A percentile compares a stretch with the other conserved stretches of the same genome.
phyloP scores from a whole-genome alignment of 1,140 invertebrate genomes.

The Littorina saxatilis region DNA sequence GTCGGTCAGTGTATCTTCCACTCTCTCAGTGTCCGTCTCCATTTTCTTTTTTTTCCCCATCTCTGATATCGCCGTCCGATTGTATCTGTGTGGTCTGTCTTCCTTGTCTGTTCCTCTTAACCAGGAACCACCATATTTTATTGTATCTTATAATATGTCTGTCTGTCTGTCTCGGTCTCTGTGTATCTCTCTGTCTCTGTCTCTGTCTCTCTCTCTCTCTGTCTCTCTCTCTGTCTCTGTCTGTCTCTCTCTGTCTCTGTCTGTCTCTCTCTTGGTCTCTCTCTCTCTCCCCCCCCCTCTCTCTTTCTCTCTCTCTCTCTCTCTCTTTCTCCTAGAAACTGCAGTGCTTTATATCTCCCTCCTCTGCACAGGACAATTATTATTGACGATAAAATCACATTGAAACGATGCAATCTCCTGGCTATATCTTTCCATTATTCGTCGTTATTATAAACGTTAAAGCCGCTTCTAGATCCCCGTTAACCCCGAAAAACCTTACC shows the following conservation, averaged over 20 bases:
- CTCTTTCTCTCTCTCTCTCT: not conserved
- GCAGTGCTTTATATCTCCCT: no score
- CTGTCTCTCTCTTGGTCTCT: slow-evolving; percentile 21
- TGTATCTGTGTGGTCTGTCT: not conserved
- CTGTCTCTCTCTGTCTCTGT: slow-evolving; percentile 10
- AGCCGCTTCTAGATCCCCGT: no score
- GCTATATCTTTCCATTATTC: no score
- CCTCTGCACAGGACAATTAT: not conserved
- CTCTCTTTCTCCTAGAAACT: not conserved
- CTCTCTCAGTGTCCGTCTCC: not conserved
- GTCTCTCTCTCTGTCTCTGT: slow-evolving; percentile 22
- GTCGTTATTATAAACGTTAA: no score
- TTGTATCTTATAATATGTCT: not conserved
- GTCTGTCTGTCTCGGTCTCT: not conserved
- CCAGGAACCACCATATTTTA: no score
- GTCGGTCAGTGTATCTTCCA: slow-evolving; percentile 10
- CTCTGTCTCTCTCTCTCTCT: not conserved
- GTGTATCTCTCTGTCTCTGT: no score
- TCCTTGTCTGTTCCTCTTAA: not conserved
- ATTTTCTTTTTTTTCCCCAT: not conserved
- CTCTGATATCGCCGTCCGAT: not conserved
- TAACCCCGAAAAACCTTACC: no score
- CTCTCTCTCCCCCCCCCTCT: slow-evolving; percentile 15
- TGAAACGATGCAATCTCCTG: no score
- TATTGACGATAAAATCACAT: not conserved